Evolutionary conservation across 2,888 invertebrate species (phyloP).

Genomic region (Oxycera nigricornis): DNA sequence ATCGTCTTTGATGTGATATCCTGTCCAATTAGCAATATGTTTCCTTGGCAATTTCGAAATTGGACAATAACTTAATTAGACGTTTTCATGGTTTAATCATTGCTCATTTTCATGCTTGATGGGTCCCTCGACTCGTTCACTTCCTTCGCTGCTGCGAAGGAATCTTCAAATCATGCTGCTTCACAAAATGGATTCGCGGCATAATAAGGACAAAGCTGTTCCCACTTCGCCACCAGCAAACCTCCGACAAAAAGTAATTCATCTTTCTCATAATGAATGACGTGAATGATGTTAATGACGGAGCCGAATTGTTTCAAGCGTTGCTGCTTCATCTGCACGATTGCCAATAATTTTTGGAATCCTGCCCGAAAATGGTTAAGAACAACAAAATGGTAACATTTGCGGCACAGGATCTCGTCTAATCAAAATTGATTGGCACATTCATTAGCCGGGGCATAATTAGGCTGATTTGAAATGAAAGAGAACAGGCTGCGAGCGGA

Average conservation of each 20-base stretch:
- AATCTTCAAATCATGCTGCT: too few species aligned
- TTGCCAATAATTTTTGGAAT: not conserved
- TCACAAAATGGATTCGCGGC: not conserved
- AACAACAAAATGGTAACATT: slow-evolving; percentile 33
- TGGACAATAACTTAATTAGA: too few species aligned
- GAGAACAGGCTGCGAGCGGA: slow-evolving; percentile 14
- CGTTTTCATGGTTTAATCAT: too few species aligned
- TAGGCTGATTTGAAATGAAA: slow-evolving; percentile 35
- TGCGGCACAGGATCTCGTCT: slow-evolving; percentile 27
- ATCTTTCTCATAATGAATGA: slow-evolving; percentile 33
- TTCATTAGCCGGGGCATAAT: slow-evolving; percentile 38
- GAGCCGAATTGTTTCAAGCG: slow-evolving; percentile 20
- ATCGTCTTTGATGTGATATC: too few species aligned
- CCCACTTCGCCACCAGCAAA: not conserved
- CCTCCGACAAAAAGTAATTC: slow-evolving; percentile 1
- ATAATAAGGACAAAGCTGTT: slow-evolving; percentile 1
- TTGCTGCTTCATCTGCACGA: slow-evolving; percentile 1
- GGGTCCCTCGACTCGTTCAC: too few species aligned
- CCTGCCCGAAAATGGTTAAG: not conserved
- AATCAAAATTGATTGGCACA: slow-evolving; percentile 41
- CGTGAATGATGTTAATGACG: slow-evolving; percentile 31
- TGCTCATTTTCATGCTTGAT: too few species aligned
- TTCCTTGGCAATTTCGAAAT: too few species aligned
- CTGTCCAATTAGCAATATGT: too few species aligned
- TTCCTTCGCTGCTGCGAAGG: too few species aligned